phyloP scores from a whole-genome alignment of 2,797 vertebrate species.

The Emydoidea blandingii region DNA sequence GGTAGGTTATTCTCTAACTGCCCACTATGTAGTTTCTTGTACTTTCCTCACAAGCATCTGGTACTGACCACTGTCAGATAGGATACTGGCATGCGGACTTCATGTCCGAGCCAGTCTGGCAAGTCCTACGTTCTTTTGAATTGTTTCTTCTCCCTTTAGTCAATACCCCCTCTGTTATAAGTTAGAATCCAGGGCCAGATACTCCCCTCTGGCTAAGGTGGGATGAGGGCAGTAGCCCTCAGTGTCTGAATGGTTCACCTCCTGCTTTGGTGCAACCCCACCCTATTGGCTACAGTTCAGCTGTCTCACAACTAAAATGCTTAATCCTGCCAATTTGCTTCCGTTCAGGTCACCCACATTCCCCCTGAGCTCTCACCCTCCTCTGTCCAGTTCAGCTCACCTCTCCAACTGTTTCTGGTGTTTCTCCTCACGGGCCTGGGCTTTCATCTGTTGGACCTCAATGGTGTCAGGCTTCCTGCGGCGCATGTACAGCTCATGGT shows the following conservation, averaged over 20 bases:
- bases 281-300: rapidly evolving
- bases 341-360: neutral
- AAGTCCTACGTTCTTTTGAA: rapidly evolving
- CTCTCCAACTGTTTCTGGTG: conserved; percentile 93
- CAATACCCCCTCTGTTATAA: rapidly evolving
- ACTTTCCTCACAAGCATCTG: neutral
- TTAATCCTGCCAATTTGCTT: rapidly evolving
- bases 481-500: conserved; percentile 96
- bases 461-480: conserved; percentile 93
- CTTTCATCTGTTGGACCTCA: conserved; percentile 89
- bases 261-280: rapidly evolving
- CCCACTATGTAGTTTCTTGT: neutral
- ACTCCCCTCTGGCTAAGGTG: neutral
- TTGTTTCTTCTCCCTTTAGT: rapidly evolving
- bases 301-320: neutral
- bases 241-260: rapidly evolving
- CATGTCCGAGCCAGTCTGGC: neutral
- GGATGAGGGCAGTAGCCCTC: neutral
- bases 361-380: neutral
- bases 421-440: conserved; percentile 91
- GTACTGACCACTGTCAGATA: neutral
- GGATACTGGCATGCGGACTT: neutral
- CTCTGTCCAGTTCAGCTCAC: conserved; percentile 58
- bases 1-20: rapidly evolving
- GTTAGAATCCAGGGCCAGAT: neutral